phyloP scores from a whole-genome alignment of 2,888 invertebrate species.

The Arrhopalites spinosus region DNA sequence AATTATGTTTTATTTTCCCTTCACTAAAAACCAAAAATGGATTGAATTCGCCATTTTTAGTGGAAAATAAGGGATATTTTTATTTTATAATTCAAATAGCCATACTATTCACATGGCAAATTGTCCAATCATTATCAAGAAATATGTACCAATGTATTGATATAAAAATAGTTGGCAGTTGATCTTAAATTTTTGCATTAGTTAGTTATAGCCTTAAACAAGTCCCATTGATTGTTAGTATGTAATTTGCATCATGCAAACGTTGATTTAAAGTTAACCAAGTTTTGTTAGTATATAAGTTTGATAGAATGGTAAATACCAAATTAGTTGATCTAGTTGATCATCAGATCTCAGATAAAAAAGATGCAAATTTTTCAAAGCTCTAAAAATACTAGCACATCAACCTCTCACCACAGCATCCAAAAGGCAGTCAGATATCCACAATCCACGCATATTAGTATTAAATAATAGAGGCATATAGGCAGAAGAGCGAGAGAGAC shows the following conservation, averaged over 20 bases:
- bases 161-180: not conserved
- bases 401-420: not conserved
- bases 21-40: constrained; percentile 36
- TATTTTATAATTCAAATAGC: not conserved
- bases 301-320: too few species aligned
- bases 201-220: too few species aligned
- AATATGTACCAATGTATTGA: not conserved
- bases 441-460: too few species aligned
- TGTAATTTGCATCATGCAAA: not conserved
- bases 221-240: not conserved
- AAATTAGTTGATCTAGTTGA: too few species aligned
- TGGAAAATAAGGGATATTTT: constrained; percentile 29
- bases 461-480: too few species aligned
- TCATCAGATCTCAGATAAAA: not conserved
- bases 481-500: not conserved
- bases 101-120: not conserved
- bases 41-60: constrained; percentile 30
- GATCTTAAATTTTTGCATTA: not conserved
- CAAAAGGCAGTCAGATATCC: not conserved
- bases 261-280: not conserved
- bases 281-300: not conserved
- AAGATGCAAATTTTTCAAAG: not conserved
- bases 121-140: not conserved
- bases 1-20: constrained; percentile 20
- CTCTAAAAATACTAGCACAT: not conserved